A percentile compares a stretch with the other conserved stretches of the same genome.
Evolutionary conservation across 2,113 vertebrate species (phyloP).

Genomic region (Notarius quadriscutis): DNA sequence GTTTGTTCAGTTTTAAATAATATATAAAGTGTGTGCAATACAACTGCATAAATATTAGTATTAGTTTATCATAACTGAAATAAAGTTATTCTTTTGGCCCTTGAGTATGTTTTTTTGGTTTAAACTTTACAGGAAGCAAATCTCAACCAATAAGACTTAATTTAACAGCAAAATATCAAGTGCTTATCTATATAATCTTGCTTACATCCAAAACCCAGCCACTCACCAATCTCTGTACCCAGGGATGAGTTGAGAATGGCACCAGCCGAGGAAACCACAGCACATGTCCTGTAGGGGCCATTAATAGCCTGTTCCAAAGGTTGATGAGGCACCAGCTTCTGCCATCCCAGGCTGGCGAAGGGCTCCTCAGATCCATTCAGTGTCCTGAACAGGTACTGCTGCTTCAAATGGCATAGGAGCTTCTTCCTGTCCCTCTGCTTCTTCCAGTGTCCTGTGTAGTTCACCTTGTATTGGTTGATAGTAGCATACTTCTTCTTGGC

Average conservation of each 20-base stretch:
- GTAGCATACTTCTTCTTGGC: conserved; percentile 75
- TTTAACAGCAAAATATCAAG: not conserved
- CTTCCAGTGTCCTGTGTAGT: conserved; percentile 69
- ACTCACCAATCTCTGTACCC: conserved; percentile 86
- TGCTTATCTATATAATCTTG: not conserved
- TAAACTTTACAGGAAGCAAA: not conserved
- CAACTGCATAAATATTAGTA: not conserved
- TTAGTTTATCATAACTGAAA: not conserved
- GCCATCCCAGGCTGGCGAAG: conserved; percentile 80
- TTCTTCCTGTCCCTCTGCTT: conserved; percentile 60
- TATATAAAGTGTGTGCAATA: not conserved
- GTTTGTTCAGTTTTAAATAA: not conserved
- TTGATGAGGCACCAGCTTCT: conserved; percentile 71
- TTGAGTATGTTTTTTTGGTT: not conserved
- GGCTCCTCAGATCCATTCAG: conserved; percentile 82
- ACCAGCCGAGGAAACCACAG: conserved; percentile 85
- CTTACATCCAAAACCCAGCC: not conserved
- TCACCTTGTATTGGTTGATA: conserved; percentile 80
- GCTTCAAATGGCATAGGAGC: conserved; percentile 78
- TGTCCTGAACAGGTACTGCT: conserved; percentile 71
- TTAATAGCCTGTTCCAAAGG: conserved; percentile 72
- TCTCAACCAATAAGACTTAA: not conserved
- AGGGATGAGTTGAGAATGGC: conserved; percentile 84
- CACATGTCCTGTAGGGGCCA: conserved; percentile 76
- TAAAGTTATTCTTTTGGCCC: not conserved